A percentile compares a stretch with the other conserved stretches of the same genome.
phyloP scores from a whole-genome alignment of 2,113 vertebrate genomes.

The Machaerirhynchus nigripectus region DNA sequence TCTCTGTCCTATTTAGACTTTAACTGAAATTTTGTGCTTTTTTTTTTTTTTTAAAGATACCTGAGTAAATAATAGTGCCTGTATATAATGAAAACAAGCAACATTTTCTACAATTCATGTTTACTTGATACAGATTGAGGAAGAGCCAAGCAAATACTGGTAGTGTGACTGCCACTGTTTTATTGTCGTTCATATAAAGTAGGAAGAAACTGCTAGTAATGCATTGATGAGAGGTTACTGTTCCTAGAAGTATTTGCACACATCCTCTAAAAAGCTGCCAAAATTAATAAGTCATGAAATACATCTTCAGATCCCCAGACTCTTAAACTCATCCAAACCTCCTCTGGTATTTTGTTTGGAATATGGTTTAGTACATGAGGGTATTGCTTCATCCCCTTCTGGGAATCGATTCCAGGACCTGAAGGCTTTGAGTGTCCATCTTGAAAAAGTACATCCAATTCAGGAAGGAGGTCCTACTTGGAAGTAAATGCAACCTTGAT shows the following conservation, averaged over 20 bases:
- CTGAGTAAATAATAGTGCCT: background rate
- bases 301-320: background rate
- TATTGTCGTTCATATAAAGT: background rate
- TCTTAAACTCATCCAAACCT: background rate
- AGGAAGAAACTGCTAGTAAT: background rate
- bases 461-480: background rate
- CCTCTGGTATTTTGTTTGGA: background rate
- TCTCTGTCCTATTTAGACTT: background rate
- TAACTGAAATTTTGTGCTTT: background rate
- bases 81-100: background rate
- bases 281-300: background rate
- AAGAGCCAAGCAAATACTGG: background rate
- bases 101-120: background rate
- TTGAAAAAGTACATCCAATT: background rate
- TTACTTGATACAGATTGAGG: background rate
- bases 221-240: background rate
- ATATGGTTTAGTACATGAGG: background rate
- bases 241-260: background rate
- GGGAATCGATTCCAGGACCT: background rate
- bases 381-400: background rate
- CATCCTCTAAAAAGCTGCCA: background rate
- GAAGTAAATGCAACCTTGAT: background rate
- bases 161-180: background rate
- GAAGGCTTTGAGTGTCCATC: background rate
- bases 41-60: background rate